Evolutionary conservation across 2,113 vertebrate species (phyloP), one percentile per base, ranked within the genome.

Genomic region (Smithornis capensis): DNA sequence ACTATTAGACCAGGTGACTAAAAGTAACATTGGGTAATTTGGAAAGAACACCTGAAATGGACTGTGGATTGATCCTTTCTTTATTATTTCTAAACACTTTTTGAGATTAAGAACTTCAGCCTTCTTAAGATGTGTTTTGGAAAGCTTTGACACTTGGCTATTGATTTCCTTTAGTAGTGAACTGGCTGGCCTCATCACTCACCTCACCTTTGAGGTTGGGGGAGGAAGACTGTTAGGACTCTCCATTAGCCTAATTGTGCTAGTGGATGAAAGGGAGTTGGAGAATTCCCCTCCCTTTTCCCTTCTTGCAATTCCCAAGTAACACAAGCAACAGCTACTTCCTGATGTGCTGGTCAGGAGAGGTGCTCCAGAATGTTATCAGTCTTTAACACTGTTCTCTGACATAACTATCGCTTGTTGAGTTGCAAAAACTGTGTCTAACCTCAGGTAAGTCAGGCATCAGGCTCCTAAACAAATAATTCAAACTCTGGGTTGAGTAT

Each of bases 1-100:
- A 88, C 92, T 88, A 97, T 98, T 98, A 97, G 97, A 96, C 96
- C 97, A 97, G 97, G 97, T 98, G 97, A 97, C 97, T 94, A 90
- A 92, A 92, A 96, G 96, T 86, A 89, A 69, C 91, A 81, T 73
- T 87, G 55, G 89, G 74, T 97, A 96, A 97, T 98, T 97, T 95
- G 87, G 90, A 94, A 94, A 94, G 94, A 97, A 94, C 47, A 70
- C 97, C 96, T 97, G 95, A 95, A 96, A 96, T 96, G 94, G 89
- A 68, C 87, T 91, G 79, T 87, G 81, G 95, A 95, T 95, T 95
- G 85, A 94, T 90, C 83, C 67, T 69, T 94, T 67, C 76, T 92
- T 78, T 95, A 88, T 95, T 91, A 91, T 96, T 94, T 92, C 71
- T 89, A 74, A 94, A 57, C 70, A 91, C 42, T 96, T 95, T 81